Evolutionary conservation across 1,140 invertebrate species (phyloP).

Genomic region (Magallana gigas): DNA sequence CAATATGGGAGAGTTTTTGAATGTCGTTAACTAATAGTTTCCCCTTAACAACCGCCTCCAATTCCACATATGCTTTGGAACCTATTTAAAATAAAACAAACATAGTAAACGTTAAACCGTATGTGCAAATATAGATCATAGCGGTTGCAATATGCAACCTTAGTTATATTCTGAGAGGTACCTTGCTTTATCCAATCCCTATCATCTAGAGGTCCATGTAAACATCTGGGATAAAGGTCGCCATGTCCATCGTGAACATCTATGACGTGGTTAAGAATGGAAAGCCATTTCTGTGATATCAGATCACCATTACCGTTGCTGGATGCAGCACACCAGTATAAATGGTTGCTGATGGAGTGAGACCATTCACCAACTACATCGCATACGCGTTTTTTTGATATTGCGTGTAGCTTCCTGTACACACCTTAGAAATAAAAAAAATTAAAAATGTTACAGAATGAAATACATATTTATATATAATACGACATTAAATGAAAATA

Average conservation of each 20-base stretch:
- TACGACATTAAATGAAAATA: no score
- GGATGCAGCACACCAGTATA: slow-evolving; percentile 57
- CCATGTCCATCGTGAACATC: slow-evolving; percentile 55
- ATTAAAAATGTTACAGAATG: no score
- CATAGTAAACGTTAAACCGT: no score
- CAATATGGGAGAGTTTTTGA: no score
- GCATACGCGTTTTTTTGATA: slow-evolving; percentile 38
- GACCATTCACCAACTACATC: slow-evolving; percentile 30
- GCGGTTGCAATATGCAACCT: no score
- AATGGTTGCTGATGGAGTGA: slow-evolving; percentile 52
- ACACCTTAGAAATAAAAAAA: slow-evolving; percentile 33
- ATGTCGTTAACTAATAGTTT: no score
- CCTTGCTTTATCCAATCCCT: background rate
- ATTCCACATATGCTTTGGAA: no score
- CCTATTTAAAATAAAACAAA: no score
- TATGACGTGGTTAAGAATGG: slow-evolving; percentile 52
- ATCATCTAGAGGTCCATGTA: slow-evolving; percentile 40
- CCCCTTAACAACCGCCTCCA: no score
- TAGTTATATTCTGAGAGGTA: no score
- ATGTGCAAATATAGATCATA: no score
- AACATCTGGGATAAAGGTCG: slow-evolving; percentile 39
- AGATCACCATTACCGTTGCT: slow-evolving; percentile 48
- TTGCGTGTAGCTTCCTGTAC: slow-evolving; percentile 44
- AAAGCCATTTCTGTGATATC: slow-evolving; percentile 50
- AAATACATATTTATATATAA: no score